Evolutionary conservation across 2,888 invertebrate species (phyloP).

Genomic region (Mythimna pallens): DNA sequence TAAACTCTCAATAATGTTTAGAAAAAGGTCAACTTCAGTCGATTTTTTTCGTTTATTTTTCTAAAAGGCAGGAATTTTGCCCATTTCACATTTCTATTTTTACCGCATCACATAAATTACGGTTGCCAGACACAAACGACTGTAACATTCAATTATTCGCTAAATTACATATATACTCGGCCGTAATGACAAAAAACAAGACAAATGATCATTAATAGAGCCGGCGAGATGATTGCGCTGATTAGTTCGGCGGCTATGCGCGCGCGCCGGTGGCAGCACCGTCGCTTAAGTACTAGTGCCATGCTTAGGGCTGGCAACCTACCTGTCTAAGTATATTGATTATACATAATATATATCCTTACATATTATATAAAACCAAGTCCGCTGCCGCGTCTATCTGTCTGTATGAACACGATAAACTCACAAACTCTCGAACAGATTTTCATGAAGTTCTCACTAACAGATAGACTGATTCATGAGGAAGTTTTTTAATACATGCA

Average conservation of each 20-base stretch:
- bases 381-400: too few species aligned
- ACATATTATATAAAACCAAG: background rate
- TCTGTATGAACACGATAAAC: too few species aligned
- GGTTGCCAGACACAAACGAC: conserved; percentile 26
- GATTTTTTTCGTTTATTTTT: background rate
- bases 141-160: conserved; percentile 60
- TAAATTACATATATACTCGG: conserved; percentile 53
- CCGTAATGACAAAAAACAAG: conserved; percentile 54
- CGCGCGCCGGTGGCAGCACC: conserved; percentile 63
- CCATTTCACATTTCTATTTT: conserved; percentile 15
- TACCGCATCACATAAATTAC: conserved; percentile 21
- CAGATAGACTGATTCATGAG: too few species aligned
- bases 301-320: conserved; percentile 39
- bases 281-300: conserved; percentile 40
- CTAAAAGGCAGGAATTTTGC: background rate
- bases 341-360: background rate
- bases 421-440: too few species aligned
- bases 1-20: background rate
- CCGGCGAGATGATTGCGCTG: conserved; percentile 58
- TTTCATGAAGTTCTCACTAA: too few species aligned
- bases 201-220: conserved; percentile 63
- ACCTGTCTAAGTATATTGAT: background rate
- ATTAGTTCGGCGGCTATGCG: conserved; percentile 58
- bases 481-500: too few species aligned
- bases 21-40: background rate